phyloP scores from a whole-genome alignment of 1,140 invertebrate genomes.

The Eulimnadia texana region DNA sequence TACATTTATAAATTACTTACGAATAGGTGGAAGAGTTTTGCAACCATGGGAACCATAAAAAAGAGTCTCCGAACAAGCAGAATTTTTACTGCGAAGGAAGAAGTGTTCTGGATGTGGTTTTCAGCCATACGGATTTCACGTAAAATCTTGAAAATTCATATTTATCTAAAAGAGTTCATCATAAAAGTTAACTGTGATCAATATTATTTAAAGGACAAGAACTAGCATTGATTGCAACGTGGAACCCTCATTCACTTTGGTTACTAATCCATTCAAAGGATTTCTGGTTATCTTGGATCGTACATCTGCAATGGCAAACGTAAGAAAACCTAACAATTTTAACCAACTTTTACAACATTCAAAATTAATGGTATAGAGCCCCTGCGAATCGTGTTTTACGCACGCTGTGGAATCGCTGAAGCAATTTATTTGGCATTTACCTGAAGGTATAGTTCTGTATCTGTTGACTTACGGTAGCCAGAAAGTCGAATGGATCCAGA shows the following conservation, averaged over 20 bases:
- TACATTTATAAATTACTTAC: background rate
- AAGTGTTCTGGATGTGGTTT: constrained; percentile 44
- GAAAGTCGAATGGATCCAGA: background rate
- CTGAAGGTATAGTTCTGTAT: background rate
- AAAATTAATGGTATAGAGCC: background rate
- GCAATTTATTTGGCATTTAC: background rate
- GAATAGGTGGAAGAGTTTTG: constrained; percentile 40
- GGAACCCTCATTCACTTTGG: background rate
- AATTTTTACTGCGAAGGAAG: constrained; percentile 44
- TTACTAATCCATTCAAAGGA: background rate
- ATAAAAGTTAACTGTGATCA: too few species aligned
- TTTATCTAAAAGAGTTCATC: too few species aligned
- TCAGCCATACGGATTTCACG: constrained; percentile 40
- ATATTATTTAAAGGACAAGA: background rate
- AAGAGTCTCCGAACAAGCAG: constrained; percentile 46
- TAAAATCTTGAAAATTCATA: constrained; percentile 1
- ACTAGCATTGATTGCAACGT: background rate
- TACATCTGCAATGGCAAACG: background rate
- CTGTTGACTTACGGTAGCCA: background rate
- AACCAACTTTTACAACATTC: too few species aligned
- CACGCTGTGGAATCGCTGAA: background rate
- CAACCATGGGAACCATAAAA: constrained; percentile 41
- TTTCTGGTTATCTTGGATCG: background rate
- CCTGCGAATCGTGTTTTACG: background rate
- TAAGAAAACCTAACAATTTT: too few species aligned